These are phyloP conservation scores for Megastigmus dorsalis DNA, from an alignment of 2,888 invertebrate species.

Conservation along the genomic window DNA sequence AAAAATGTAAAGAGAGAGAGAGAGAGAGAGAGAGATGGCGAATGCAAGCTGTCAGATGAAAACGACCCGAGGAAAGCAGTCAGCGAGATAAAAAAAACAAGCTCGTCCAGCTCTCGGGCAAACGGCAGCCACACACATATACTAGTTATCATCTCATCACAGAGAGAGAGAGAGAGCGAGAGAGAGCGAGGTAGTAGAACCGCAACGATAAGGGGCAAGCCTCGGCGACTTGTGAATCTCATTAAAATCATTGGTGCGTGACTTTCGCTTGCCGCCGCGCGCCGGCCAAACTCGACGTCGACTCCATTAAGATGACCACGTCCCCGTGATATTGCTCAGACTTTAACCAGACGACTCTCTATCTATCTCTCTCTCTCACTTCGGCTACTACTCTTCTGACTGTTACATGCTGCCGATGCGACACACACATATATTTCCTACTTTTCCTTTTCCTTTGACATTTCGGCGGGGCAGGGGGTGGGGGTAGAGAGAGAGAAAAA, in stretches of 20 bases:
- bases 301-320: conserved; percentile 73
- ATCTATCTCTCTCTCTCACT: neutral
- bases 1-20: no score
- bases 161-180: neutral
- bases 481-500: neutral
- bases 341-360: conserved; percentile 54
- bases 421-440: no score
- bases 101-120: neutral
- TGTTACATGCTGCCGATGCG: no score
- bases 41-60: no score
- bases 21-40: no score
- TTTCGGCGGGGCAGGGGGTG: neutral
- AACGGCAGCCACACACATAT: no score
- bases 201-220: conserved; percentile 42
- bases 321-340: conserved; percentile 73
- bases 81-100: neutral
- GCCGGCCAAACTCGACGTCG: conserved; percentile 55
- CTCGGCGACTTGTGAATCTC: conserved; percentile 71
- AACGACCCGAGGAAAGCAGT: no score
- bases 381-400: no score
- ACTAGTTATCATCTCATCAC: no score
- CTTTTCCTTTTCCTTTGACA: no score
- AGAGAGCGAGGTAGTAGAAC: no score
- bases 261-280: conserved; percentile 63
- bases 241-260: conserved; percentile 73